Evolutionary conservation across 2,113 vertebrate species (phyloP), one percentile per base, ranked within the genome.

Genomic region (Alethe diademata): DNA sequence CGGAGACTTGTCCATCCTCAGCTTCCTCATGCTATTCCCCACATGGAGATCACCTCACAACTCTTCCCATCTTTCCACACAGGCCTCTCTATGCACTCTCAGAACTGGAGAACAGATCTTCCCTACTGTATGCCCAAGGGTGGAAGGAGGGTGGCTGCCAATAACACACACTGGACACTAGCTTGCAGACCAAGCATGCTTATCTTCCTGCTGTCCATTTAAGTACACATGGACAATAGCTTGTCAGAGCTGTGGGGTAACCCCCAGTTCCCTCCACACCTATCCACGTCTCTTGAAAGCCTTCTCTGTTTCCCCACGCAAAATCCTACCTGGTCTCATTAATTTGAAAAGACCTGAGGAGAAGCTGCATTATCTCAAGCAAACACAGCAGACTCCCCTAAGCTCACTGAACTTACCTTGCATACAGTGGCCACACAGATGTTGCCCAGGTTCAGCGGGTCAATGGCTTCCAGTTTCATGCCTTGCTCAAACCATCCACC

Each of bases 401-500:
- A 4, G 12, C 29, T 12, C 45, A n/a, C 35, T 13, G 45, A 76
- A 80, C 95, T 96, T 93, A 99, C 99, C 98, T 99, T 99, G 91
- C 98, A 98, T 74, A 99, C 96, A n/a, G 99, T 99, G n/a, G 99
- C 99, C 88, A 99, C 99, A 14, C 99, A 99, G 97, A 99, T 99
- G 95, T 98, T 99, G 81, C 99, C 99, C 91, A 99, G 97, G 87
- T 99, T 99, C 43, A 99, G 97, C 8, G 99, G 99, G 91, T 99
- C 99, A 28, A 99, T 99, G 48, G 99, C 99, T 96, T 99, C 99
- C 70, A 99, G 97, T 91, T 99, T 99, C 99, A 99, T 99, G 67
- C 99, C 99, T 84, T 98, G 97, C 86, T 99, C 98, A 86, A 99
- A 99, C 98, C 98, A 99, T 42, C 98, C 96, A 7, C 98, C 98